Evolutionary conservation across 2,888 invertebrate species (phyloP).

Genomic region (Andricus quercusramuli): DNA sequence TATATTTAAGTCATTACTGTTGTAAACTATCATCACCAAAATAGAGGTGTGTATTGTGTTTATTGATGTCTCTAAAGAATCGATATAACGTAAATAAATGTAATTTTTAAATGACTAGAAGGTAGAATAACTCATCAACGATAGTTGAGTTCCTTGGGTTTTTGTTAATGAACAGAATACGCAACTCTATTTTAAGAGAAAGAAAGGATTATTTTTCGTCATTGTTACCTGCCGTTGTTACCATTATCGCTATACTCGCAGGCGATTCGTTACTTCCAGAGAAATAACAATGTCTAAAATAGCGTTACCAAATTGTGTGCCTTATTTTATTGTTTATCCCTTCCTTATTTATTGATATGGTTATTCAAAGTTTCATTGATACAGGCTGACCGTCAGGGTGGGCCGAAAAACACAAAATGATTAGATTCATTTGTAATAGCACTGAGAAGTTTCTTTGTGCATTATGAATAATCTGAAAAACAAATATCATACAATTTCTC

Average conservation of each 20-base stretch:
- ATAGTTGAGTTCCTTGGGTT: neutral
- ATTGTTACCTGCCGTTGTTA: constrained; percentile 34
- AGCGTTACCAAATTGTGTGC: constrained; percentile 37
- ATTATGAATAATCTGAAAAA: no score
- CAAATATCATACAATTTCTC: no score
- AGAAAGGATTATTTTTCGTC: neutral
- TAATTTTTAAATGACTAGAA: neutral
- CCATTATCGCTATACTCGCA: constrained; percentile 23
- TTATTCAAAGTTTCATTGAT: neutral
- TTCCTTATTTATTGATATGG: neutral
- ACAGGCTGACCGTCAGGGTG: neutral
- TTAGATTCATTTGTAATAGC: no score
- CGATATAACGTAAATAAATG: neutral
- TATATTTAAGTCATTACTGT: constrained; percentile 33
- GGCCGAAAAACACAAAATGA: no score
- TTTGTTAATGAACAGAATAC: constrained; percentile 8
- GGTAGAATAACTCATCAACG: neutral
- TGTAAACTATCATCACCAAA: constrained; percentile 9
- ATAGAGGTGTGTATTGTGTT: constrained; percentile 9
- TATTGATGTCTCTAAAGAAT: neutral
- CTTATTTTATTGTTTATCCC: constrained; percentile 6
- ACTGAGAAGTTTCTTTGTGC: no score
- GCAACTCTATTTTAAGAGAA: constrained; percentile 24
- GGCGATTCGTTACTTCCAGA: constrained; percentile 28
- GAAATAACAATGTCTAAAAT: constrained; percentile 41